Conservation (phyloP, 2,113 vertebrate species). For the Oriolus oriolus region DNA sequence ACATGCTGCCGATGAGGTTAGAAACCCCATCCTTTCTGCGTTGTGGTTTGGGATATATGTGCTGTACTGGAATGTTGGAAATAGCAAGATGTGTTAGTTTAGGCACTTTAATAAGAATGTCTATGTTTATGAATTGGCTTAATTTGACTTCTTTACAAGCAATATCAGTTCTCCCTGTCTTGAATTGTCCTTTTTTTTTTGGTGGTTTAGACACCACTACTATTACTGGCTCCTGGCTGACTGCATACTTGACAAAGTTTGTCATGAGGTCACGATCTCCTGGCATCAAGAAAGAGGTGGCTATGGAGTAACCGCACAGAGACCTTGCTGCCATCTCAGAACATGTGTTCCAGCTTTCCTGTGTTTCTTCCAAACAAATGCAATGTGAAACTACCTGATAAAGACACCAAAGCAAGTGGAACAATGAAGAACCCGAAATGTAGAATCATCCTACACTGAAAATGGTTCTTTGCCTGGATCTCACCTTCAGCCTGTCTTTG, state of each 20-base stretch:
- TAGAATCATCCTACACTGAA: background rate
- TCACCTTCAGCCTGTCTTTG: background rate
- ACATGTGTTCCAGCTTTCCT: background rate
- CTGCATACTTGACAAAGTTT: constrained; percentile 35
- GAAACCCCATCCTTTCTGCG: constrained; percentile 44
- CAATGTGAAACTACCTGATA: background rate
- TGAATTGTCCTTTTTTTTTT: background rate
- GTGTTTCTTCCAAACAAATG: background rate
- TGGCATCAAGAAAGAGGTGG: background rate
- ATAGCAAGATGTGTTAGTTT: constrained; percentile 50
- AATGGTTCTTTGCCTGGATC: background rate
- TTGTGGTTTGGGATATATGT: constrained; percentile 60
- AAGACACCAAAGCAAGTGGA: background rate
- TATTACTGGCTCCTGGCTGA: constrained; percentile 43
- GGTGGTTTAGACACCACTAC: constrained; percentile 14
- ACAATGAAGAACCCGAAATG: background rate
- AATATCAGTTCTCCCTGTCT: constrained; percentile 3
- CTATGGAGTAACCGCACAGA: background rate
- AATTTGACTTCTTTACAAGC: constrained; percentile 16
- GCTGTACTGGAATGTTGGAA: constrained; percentile 36
- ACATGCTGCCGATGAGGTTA: constrained; percentile 42
- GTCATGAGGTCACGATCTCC: background rate
- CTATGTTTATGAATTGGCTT: constrained; percentile 33
- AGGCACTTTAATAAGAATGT: constrained; percentile 44
- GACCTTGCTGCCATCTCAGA: background rate